Base-by-base conservation (phyloP, 2,797 vertebrate genomes). In the Chiroxiphia lanceolata region DNA sequence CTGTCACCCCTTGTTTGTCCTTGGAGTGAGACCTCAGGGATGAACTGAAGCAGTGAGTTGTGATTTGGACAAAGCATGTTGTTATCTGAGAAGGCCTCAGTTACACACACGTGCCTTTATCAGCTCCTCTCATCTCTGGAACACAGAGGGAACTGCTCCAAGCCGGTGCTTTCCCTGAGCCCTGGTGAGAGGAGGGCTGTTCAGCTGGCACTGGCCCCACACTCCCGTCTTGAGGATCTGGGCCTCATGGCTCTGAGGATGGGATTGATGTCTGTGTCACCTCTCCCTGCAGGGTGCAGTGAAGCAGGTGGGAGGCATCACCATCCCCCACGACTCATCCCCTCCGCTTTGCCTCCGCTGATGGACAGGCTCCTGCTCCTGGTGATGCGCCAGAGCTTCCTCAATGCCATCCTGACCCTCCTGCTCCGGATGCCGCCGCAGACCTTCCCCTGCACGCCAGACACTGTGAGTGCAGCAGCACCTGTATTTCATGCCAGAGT, bases 401-500 rank as follows among this genome's bases (percentile, higher is more conserved):
- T 97, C 67, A 94, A 53, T 0, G 33, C 93, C 0, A 4, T 4
- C 3, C 3, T 96, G 77, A 3, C 3, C 68, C 78, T 96, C 25
- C 3, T 96, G 33, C 7, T 91, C n/a, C 75, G 33, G 70, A 2
- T 90, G 8, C 34, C 80, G 0, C 48, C 89, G 0, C 71, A 53
- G 80, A 92, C 56, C 29, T 65, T 96, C 75, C 6, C 69, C 83
- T 93, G 93, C 68, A 50, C 54, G 0, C 81, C 90, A 4, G 83
- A 93, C 1, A 9, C 2, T 1, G 97, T 95, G 93, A 96, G 95
- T 79, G 25, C 11, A 9, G 53, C 51, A 27, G 45, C 17, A 11
- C 21, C 20, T 1, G 5, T 3, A 0, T 7, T 15, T 18, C 17
- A 0, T 10, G 61, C n/a, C 0, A 0, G 27, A 50, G 34, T 1